phyloP scores from a whole-genome alignment of 2,888 invertebrate genomes.

The Leptodirus hochenwartii region DNA sequence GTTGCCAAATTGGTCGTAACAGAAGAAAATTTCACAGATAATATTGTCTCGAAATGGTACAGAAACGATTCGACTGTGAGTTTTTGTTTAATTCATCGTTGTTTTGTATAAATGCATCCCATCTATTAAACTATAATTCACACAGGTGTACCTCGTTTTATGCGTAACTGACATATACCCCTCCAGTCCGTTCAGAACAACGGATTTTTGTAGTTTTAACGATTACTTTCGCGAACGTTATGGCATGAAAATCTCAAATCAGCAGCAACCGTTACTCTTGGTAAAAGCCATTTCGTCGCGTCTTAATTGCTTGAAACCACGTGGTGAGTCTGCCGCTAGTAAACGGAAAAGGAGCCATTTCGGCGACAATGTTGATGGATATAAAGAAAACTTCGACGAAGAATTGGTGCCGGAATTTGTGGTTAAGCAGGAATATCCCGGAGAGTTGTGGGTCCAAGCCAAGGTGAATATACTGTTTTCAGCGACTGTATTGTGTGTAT shows the following conservation, averaged over 20 bases:
- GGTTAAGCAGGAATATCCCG: slow-evolving; percentile 48
- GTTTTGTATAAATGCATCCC: too few species aligned
- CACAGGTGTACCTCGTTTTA: too few species aligned
- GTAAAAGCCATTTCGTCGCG: slow-evolving; percentile 48
- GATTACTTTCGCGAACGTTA: slow-evolving; percentile 67
- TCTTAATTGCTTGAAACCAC: slow-evolving; percentile 41
- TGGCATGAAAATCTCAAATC: slow-evolving; percentile 39
- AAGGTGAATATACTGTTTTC: too few species aligned
- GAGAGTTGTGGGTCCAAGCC: slow-evolving; percentile 70
- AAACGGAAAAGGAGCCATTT: slow-evolving; percentile 17
- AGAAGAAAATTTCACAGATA: slow-evolving; percentile 42
- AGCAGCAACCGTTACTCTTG: slow-evolving; percentile 59
- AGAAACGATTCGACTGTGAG: background rate
- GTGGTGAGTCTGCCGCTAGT: slow-evolving; percentile 17
- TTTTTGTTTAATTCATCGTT: too few species aligned
- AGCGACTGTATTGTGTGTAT: too few species aligned
- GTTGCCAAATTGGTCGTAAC: slow-evolving; percentile 32
- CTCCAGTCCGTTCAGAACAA: too few species aligned
- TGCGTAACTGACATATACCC: too few species aligned
- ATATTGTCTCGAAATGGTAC: slow-evolving; percentile 80
- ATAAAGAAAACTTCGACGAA: slow-evolving; percentile 38
- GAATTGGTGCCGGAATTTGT: slow-evolving; percentile 80
- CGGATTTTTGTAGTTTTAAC: slow-evolving; percentile 42
- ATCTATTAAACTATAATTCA: too few species aligned
- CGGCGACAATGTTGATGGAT: slow-evolving; percentile 24